A percentile compares a stretch with the other conserved stretches of the same genome.
phyloP scores from a whole-genome alignment of 2,888 invertebrate genomes.

The Coenonympha glycerion region DNA sequence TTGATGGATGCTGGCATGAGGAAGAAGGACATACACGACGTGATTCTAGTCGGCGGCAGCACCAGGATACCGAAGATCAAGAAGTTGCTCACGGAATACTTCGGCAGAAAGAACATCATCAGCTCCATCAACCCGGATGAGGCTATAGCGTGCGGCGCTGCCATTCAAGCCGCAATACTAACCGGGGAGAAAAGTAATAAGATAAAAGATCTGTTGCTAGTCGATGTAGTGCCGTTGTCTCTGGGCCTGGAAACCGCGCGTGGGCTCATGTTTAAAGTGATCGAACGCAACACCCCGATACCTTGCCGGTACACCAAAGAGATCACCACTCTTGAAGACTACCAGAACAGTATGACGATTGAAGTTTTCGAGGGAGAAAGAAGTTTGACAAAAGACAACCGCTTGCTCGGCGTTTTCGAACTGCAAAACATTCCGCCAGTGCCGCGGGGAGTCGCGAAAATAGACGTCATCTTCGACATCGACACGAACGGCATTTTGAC shows the following conservation, averaged over 20 bases:
- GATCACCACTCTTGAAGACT: constrained; percentile 53
- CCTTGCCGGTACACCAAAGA: constrained; percentile 54
- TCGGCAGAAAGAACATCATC: constrained; percentile 40
- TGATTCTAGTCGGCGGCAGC: constrained; percentile 55
- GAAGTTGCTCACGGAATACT: constrained; percentile 43
- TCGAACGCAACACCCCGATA: constrained; percentile 53
- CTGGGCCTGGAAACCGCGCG: constrained; percentile 54
- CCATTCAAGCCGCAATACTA: constrained; percentile 54
- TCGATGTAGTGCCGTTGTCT: constrained; percentile 56
- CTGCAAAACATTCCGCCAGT: constrained; percentile 52
- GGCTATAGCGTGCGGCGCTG: constrained; percentile 57
- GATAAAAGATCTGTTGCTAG: constrained; percentile 41
- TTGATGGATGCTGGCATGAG: constrained; percentile 43
- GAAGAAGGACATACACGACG: constrained; percentile 44
- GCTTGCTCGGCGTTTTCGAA: constrained; percentile 51
- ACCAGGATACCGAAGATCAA: constrained; percentile 57
- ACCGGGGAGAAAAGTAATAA: constrained; percentile 39
- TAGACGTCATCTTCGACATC: constrained; percentile 54
- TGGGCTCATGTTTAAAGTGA: constrained; percentile 55
- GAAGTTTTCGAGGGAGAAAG: constrained; percentile 62
- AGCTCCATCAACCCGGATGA: constrained; percentile 56
- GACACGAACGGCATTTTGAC: constrained; percentile 50
- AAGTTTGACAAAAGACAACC: constrained; percentile 52
- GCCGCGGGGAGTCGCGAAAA: constrained; percentile 50
- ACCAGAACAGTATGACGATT: constrained; percentile 54